phyloP scores from a whole-genome alignment of 1,140 invertebrate genomes.

The Lamellibrachia luymesi region DNA sequence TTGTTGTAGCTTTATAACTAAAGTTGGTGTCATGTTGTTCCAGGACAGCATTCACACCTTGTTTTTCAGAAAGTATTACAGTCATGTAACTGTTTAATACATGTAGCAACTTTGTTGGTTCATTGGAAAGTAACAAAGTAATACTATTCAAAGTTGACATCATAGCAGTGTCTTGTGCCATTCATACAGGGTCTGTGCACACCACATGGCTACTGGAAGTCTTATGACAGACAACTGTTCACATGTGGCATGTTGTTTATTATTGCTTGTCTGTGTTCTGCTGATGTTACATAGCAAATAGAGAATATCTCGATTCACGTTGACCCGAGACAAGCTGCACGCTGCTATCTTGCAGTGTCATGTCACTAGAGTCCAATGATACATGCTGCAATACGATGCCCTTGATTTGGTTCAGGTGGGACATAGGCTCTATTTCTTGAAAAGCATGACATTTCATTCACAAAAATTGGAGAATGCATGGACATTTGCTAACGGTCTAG shows the following conservation, averaged over 20 bases:
- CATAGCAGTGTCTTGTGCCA: neutral
- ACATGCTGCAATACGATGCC: neutral
- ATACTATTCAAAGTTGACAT: neutral
- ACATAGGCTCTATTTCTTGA: neutral
- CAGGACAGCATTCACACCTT: neutral
- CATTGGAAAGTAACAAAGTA: neutral
- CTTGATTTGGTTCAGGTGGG: neutral
- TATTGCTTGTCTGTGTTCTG: neutral
- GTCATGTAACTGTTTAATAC: neutral
- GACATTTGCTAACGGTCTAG: neutral
- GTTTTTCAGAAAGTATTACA: neutral
- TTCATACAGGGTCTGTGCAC: neutral
- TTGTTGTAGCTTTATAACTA: neutral
- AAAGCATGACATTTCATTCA: neutral
- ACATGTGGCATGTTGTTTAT: neutral
- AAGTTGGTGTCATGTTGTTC: neutral
- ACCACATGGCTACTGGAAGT: neutral
- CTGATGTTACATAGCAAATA: neutral
- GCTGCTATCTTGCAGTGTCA: neutral
- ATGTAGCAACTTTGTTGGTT: neutral
- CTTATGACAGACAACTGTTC: neutral
- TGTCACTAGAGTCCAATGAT: neutral
- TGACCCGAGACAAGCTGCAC: neutral
- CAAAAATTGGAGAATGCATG: neutral
- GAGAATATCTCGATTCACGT: neutral